Percentiles rank a stretch among this genome's conserved stretches.
Evolutionary conservation across 1,140 invertebrate species (phyloP).

Genomic region (Lepidurus packardi): DNA sequence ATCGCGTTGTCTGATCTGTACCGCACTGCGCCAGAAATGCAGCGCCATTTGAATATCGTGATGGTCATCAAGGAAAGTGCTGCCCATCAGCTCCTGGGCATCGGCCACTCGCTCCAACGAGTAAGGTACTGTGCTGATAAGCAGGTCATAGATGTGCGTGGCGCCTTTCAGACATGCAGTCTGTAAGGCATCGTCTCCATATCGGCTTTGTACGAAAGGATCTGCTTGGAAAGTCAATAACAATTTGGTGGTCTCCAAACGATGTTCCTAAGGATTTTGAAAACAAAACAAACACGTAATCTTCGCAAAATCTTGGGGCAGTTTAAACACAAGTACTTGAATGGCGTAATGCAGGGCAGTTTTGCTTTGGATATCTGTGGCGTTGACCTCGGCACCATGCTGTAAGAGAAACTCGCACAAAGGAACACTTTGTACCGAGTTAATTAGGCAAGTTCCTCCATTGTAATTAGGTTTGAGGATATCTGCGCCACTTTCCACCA

Average conservation of each 20-base stretch:
- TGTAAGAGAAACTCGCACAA: slow-evolving; percentile 73
- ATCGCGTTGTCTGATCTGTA: slow-evolving; percentile 48
- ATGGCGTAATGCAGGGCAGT: slow-evolving; percentile 91
- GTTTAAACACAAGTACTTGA: slow-evolving; percentile 59
- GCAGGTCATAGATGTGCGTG: slow-evolving; percentile 68
- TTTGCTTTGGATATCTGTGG: slow-evolving; percentile 81
- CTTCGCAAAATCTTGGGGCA: not conserved
- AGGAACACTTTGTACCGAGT: slow-evolving; percentile 78
- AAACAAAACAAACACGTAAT: not conserved
- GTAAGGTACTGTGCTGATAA: slow-evolving; percentile 60
- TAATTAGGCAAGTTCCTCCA: slow-evolving; percentile 88
- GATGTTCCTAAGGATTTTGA: slow-evolving; percentile 46
- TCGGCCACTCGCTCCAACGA: slow-evolving; percentile 63
- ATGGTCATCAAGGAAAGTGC: slow-evolving; percentile 68
- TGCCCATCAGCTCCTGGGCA: slow-evolving; percentile 74
- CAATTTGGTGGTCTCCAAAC: slow-evolving; percentile 75
- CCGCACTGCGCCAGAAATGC: slow-evolving; percentile 57
- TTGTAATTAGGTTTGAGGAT: slow-evolving; percentile 81
- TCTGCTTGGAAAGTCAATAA: slow-evolving; percentile 73
- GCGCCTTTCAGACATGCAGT: slow-evolving; percentile 84
- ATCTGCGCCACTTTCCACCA: slow-evolving; percentile 78
- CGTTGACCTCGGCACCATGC: slow-evolving; percentile 74
- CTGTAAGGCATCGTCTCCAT: slow-evolving; percentile 83
- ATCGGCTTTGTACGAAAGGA: slow-evolving; percentile 65
- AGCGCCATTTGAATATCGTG: slow-evolving; percentile 45